phyloP scores from a whole-genome alignment of 2,888 invertebrate species.

The Pyrochroa serraticornis region DNA sequence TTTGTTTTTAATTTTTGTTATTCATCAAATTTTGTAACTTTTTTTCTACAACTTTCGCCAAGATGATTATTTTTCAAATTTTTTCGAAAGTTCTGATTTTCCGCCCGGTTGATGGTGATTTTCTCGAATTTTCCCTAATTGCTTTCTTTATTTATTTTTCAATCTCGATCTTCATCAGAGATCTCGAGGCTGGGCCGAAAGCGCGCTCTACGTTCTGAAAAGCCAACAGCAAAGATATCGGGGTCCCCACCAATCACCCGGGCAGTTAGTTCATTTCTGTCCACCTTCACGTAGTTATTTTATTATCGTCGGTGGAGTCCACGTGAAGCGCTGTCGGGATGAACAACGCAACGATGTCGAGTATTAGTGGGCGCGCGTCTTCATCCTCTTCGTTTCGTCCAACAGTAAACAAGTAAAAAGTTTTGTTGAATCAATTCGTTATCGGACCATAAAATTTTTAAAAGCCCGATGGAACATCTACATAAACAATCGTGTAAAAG shows the following conservation, averaged over 20 bases:
- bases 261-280: constrained; percentile 36
- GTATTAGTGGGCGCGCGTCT: constrained; percentile 6
- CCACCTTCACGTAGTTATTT: constrained; percentile 34
- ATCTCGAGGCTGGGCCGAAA: neutral
- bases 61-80: too few species aligned
- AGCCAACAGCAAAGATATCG: constrained; percentile 6
- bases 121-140: neutral
- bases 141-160: neutral
- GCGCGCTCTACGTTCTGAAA: neutral
- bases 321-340: too few species aligned
- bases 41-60: neutral
- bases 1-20: too few species aligned
- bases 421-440: too few species aligned
- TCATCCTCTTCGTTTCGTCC: neutral
- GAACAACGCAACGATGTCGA: neutral
- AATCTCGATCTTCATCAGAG: neutral
- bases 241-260: constrained; percentile 37
- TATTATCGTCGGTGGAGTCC: neutral
- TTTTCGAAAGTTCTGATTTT: too few species aligned
- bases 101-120: too few species aligned
- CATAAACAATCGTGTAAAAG: neutral
- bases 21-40: constrained; percentile 7
- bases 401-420: neutral
- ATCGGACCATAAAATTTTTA: neutral
- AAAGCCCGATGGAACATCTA: neutral